Evolutionary conservation across 2,888 invertebrate genomes (phyloP).

Genomic region (Drosophila anceps): DNA sequence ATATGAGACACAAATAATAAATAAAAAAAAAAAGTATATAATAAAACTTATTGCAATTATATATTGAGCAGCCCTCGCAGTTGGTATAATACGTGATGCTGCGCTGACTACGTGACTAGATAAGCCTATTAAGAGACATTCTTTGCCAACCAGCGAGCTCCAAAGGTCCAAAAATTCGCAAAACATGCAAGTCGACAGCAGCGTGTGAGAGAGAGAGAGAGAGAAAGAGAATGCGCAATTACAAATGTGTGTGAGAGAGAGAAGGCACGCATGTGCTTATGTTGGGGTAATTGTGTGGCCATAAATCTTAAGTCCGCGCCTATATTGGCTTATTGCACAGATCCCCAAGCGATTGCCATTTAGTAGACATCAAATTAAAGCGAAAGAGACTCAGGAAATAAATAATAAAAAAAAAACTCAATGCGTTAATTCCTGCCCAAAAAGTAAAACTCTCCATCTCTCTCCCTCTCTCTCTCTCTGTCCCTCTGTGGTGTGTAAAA

Average conservation of each 20-base stretch:
- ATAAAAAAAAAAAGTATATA: neutral
- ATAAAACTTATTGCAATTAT: neutral
- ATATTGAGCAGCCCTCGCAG: conserved; percentile 37
- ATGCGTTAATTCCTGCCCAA: conserved; percentile 28
- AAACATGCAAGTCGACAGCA: conserved; percentile 35
- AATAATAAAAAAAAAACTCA: conserved; percentile 1
- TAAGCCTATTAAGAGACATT: conserved; percentile 54
- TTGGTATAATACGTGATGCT: conserved; percentile 20
- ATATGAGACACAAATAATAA: too few relatives aligned
- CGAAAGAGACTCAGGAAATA: conserved; percentile 38
- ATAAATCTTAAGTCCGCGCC: conserved; percentile 67
- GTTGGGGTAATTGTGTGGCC: conserved; percentile 62
- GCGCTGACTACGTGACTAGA: conserved; percentile 66
- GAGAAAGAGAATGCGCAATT: too few relatives aligned
- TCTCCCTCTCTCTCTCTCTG: neutral
- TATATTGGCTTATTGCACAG: conserved; percentile 47
- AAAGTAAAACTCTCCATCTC: neutral
- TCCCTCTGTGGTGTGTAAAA: conserved; percentile 26
- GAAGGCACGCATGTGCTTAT: conserved; percentile 1
- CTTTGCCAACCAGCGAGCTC: conserved; percentile 7
- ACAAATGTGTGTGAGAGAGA: too few relatives aligned
- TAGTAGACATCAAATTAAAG: conserved; percentile 49
- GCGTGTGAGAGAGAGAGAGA: neutral
- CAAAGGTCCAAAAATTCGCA: conserved; percentile 41
- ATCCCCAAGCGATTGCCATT: conserved; percentile 16